Conservation (phyloP, 2,888 invertebrate species). For the Sarcophaga rosellei region DNA sequence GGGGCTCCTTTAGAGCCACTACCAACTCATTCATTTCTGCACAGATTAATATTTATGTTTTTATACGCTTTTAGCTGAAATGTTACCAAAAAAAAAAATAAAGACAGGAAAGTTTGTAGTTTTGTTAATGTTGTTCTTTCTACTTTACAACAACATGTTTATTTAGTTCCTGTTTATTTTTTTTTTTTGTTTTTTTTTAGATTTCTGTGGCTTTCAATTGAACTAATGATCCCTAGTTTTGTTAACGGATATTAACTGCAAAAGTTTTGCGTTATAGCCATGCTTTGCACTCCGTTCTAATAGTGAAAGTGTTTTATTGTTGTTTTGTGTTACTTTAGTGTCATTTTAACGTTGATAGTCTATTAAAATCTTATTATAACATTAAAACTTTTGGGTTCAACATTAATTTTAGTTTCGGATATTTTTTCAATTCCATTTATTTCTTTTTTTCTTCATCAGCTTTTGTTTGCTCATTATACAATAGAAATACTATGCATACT, state of each 20-base stretch:
- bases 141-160: neutral
- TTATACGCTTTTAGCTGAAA: constrained; percentile 58
- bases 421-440: neutral
- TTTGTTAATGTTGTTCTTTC: constrained; percentile 42
- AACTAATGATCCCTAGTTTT: constrained; percentile 66
- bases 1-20: neutral
- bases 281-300: constrained; percentile 12
- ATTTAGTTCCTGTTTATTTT: constrained; percentile 12
- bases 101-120: constrained; percentile 44
- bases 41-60: constrained; percentile 66
- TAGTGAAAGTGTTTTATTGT: constrained; percentile 65
- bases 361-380: constrained; percentile 64
- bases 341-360: constrained; percentile 59
- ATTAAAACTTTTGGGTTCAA: constrained; percentile 66
- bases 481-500: constrained; percentile 1
- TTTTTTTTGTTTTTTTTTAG: constrained; percentile 15
- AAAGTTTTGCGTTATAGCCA: constrained; percentile 30
- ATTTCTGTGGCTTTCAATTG: constrained; percentile 59
- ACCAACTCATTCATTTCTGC: constrained; percentile 43
- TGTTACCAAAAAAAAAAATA: constrained; percentile 23
- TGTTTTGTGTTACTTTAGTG: constrained; percentile 38
- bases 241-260: constrained; percentile 35
- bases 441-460: neutral
- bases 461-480: constrained; percentile 7
- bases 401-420: constrained; percentile 50